Evolutionary conservation across 2,797 vertebrate genomes (phyloP), one percentile per base, ranked within the genome.

Genomic region (Gallinago nigripennis): DNA sequence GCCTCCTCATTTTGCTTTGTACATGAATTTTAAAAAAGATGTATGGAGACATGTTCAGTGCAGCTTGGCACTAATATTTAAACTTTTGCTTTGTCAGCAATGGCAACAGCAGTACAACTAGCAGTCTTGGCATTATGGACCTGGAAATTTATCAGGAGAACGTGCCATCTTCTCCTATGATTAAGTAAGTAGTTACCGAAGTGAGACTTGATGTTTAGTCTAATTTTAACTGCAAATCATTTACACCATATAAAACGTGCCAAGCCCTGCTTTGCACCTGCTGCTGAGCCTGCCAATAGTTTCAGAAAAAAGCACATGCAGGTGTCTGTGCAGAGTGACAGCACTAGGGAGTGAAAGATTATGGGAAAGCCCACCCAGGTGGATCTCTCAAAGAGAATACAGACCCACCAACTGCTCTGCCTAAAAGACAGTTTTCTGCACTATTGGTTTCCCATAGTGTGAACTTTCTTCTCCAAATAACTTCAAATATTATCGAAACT

Each of bases 81-180:
- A 97, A 98, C 97, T 98, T 98, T 98, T 98, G 97, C 98, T 97
- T 97, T 98, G 97, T 98, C 98, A 99, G 99, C 98, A 99, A 99
- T 95, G 99, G 99, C 94, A 99, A 99, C 97, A 99, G 99, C 98
- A 99, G 99, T 92, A 98, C 98, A 76, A 99, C 99, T 95, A 99
- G 98, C 98, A 98, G 99, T 97, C 98, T 99, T 68, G 99, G 99
- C 92, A 97, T 98, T 96, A 98, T 98, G 95, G 99, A 99, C 97
- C 98, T 99, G 97, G 99, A 99, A 95, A 98, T 98, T 90, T 99
- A 99, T 98, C 98, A 98, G 96, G 99, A 99, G 95, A 98, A 97
- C 93, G 87, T 98, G 87, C 97, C 98, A 96, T 97, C 98, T 97
- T 98, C 98, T 97, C 98, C 97, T 97, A 81, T 98, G 94, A 98